Conservation (phyloP, 1,140 invertebrate genomes). For the Lasaia peninsularis region DNA sequence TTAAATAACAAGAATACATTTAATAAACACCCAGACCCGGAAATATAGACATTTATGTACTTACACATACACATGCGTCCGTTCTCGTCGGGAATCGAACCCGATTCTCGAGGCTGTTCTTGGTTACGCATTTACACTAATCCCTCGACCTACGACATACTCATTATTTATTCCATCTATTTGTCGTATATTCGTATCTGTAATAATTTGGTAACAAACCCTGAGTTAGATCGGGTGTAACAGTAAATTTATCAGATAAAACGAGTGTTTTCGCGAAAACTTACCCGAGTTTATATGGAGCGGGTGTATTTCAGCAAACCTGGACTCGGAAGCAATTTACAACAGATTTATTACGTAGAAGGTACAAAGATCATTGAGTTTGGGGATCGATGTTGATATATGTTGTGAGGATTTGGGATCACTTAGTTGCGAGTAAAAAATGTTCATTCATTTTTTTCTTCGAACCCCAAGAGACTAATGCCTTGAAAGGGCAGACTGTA, state of each 20-base stretch:
- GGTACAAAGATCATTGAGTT: constrained; percentile 18
- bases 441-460: constrained; percentile 1
- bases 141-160: too few species aligned
- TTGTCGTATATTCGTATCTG: background rate
- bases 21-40: too few species aligned
- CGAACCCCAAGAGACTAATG: background rate
- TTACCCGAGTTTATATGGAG: background rate
- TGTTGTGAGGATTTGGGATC: background rate
- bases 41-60: too few species aligned
- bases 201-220: too few species aligned
- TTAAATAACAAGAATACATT: too few species aligned
- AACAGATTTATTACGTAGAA: constrained; percentile 15
- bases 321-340: constrained; percentile 15
- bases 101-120: too few species aligned
- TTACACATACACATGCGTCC: too few species aligned
- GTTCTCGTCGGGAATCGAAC: too few species aligned
- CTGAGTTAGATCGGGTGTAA: background rate
- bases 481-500: background rate
- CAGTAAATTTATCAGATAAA: constrained; percentile 7
- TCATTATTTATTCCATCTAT: too few species aligned
- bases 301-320: constrained; percentile 9
- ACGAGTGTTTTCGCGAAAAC: constrained; percentile 4
- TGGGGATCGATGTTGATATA: constrained; percentile 6
- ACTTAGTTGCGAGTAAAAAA: background rate
- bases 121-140: too few species aligned